Conservation (phyloP, 1,140 invertebrate genomes). For the Polypedilum vanderplanki region DNA sequence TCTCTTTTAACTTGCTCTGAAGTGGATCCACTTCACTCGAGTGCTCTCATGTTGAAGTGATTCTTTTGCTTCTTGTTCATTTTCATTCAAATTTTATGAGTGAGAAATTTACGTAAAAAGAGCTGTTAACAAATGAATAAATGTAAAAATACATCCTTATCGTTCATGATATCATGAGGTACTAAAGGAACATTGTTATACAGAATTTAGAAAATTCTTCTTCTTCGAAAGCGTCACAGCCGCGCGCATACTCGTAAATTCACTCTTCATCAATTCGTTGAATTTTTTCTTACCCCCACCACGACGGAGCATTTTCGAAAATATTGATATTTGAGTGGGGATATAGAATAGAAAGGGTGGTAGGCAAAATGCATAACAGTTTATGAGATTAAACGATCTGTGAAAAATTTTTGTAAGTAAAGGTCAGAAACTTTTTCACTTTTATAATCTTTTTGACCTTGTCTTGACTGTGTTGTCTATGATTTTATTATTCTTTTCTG, state of each 20-base stretch:
- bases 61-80: not conserved
- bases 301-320: not conserved
- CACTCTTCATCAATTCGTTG: not conserved
- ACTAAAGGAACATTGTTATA: not conserved
- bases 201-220: not conserved
- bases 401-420: no score
- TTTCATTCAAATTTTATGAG: not conserved
- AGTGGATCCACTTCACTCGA: not conserved
- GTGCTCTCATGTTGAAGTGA: conserved; percentile 3
- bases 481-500: no score
- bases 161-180: not conserved
- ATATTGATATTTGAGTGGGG: not conserved
- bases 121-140: not conserved
- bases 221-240: not conserved
- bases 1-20: not conserved
- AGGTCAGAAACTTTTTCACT: no score
- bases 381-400: no score
- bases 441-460: no score
- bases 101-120: not conserved
- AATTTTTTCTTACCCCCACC: not conserved
- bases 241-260: not conserved
- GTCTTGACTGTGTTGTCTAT: no score
- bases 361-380: not conserved
- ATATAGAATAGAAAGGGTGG: not conserved
- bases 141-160: not conserved